phyloP scores from a whole-genome alignment of 2,797 vertebrate genomes.

The Crenichthys baileyi region DNA sequence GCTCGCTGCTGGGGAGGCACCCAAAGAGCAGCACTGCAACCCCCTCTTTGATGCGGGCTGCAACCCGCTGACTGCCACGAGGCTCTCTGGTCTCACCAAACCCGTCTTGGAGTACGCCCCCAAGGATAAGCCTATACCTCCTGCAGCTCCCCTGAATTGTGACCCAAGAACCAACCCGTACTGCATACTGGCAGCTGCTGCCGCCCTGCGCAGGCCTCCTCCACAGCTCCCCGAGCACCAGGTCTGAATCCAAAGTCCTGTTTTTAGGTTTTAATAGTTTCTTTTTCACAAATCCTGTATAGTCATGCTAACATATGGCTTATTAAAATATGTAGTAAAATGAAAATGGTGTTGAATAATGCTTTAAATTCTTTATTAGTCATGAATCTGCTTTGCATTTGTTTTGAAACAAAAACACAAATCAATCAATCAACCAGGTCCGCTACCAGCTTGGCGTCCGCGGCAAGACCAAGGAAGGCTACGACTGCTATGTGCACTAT shows the following conservation, averaged over 20 bases:
- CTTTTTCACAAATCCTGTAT: slow-evolving; percentile 47
- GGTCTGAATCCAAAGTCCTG: slow-evolving; percentile 75
- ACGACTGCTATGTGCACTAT: slow-evolving; percentile 83
- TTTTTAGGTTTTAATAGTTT: slow-evolving; percentile 48
- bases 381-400: slow-evolving; percentile 46
- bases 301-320: slow-evolving; percentile 40
- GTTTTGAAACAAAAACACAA: slow-evolving; percentile 59
- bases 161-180: slow-evolving; percentile 77
- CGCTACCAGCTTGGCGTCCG: slow-evolving; percentile 75
- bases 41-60: slow-evolving; percentile 81
- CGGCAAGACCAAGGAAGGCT: slow-evolving; percentile 83
- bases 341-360: slow-evolving; percentile 57
- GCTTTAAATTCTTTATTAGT: slow-evolving; percentile 36
- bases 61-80: slow-evolving; percentile 80
- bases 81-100: slow-evolving; percentile 72
- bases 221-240: slow-evolving; percentile 75
- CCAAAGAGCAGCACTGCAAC: slow-evolving; percentile 79
- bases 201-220: slow-evolving; percentile 67
- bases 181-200: slow-evolving; percentile 75
- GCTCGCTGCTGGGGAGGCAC: slow-evolving; percentile 45
- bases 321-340: slow-evolving; percentile 61
- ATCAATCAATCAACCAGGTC: slow-evolving; percentile 69
- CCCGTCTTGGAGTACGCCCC: slow-evolving; percentile 74
- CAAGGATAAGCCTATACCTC: slow-evolving; percentile 45
- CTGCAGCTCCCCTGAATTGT: slow-evolving; percentile 67